These are phyloP conservation scores for Oreochromis mossambicus DNA, from an alignment of 2,797 vertebrate species.

Conservation along the genomic window DNA sequence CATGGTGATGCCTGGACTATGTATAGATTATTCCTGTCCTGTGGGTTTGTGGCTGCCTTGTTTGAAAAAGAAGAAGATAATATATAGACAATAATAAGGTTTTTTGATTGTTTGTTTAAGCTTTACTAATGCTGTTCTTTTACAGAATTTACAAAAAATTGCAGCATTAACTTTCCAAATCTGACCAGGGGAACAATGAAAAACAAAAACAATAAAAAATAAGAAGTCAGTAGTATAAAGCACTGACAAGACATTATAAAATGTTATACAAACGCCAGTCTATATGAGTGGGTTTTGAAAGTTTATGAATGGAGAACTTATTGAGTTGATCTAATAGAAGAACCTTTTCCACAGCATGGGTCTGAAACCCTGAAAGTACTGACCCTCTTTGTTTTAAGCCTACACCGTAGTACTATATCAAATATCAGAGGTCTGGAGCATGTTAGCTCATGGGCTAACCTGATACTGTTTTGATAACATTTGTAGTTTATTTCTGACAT, in stretches of 20 bases:
- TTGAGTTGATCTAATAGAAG: not conserved
- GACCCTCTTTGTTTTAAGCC: not conserved
- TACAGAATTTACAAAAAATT: not conserved
- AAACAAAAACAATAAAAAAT: not conserved
- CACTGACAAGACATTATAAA: fast-evolving
- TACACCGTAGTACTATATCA: fast-evolving
- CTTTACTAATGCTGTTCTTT: not conserved
- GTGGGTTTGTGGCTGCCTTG: not conserved
- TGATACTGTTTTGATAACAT: not conserved
- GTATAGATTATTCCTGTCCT: not conserved
- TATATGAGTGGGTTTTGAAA: not conserved
- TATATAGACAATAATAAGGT: not conserved
- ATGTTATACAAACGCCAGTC: not conserved
- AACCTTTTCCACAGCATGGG: not conserved
- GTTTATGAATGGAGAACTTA: not conserved
- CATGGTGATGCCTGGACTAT: not conserved
- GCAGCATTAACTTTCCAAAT: not conserved
- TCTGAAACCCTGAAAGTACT: not conserved
- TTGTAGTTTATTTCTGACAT: not conserved
- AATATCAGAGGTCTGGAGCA: not conserved
- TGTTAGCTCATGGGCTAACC: not conserved
- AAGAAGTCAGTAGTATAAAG: not conserved
- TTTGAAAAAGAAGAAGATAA: not conserved
- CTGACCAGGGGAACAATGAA: not conserved
- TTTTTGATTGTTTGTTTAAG: not conserved